These are phyloP conservation scores for Diabrotica balteata DNA, from an alignment of 2,888 invertebrate species.

Conservation along the genomic window DNA sequence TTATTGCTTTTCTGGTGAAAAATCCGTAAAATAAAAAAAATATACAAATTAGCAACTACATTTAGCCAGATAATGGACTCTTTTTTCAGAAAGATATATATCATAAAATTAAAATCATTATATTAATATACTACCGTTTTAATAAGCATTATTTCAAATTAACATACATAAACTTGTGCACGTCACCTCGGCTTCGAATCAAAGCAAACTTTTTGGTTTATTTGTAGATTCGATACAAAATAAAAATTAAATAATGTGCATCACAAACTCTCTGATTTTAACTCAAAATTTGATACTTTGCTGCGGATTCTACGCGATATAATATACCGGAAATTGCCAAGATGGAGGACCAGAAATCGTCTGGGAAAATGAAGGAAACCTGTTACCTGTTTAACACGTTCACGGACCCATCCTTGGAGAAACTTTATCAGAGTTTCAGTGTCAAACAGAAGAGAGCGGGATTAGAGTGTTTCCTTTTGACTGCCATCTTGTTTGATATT, in stretches of 20 bases:
- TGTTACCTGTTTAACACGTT: slow-evolving; percentile 61
- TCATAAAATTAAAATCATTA: no score
- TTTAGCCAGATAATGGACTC: no score
- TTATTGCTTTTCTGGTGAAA: no score
- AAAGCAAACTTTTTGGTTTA: slow-evolving; percentile 1
- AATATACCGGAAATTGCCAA: slow-evolving; percentile 13
- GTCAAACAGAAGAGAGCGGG: slow-evolving; percentile 76
- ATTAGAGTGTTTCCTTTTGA: slow-evolving; percentile 72
- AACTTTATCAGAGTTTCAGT: slow-evolving; percentile 75
- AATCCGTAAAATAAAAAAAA: no score
- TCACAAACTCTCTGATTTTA: slow-evolving; percentile 2
- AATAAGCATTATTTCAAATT: no score
- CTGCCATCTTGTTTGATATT: slow-evolving; percentile 71
- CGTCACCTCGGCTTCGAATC: no score
- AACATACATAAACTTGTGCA: no score
- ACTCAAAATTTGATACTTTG: slow-evolving; percentile 9
- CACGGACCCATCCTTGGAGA: slow-evolving; percentile 70
- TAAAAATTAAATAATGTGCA: slow-evolving; percentile 9
- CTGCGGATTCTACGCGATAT: slow-evolving; percentile 7
- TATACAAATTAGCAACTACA: no score
- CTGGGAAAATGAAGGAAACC: slow-evolving; percentile 51
- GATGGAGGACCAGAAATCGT: slow-evolving; percentile 54
- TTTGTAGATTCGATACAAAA: background rate
- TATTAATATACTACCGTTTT: no score
- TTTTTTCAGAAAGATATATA: no score